Conservation (phyloP, 2,113 vertebrate genomes). For the Limnothrissa miodon region DNA sequence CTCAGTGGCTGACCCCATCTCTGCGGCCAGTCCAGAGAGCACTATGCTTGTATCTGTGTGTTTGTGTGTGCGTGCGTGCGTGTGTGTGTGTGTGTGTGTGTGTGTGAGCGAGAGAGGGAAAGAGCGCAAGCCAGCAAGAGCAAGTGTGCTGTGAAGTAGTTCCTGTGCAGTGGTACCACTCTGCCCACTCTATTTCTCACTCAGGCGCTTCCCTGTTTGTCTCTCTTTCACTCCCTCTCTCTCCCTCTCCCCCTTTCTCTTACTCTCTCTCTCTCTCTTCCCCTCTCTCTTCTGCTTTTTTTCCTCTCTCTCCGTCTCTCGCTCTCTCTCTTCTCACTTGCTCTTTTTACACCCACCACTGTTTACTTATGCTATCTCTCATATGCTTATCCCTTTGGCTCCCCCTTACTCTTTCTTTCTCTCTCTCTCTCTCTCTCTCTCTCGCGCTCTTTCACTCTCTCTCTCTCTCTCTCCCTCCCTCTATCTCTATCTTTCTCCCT, state of each 20-base stretch:
- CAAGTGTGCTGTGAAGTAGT: slow-evolving; percentile 8
- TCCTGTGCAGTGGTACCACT: slow-evolving; percentile 47
- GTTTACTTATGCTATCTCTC: neutral
- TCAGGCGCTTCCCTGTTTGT: neutral
- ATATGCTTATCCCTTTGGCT: neutral
- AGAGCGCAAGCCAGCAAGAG: neutral
- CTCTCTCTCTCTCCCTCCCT: neutral
- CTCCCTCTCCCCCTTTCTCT: neutral
- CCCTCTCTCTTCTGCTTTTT: too few relatives aligned
- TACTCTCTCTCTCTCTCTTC: neutral
- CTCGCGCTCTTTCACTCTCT: neutral
- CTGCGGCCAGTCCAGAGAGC: slow-evolving; percentile 42
- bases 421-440: neutral
- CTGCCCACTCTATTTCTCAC: slow-evolving; percentile 40
- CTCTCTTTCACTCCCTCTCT: neutral
- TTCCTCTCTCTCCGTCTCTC: neutral
- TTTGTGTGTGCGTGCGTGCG: neutral
- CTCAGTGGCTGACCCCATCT: slow-evolving; percentile 63
- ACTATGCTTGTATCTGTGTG: slow-evolving; percentile 19
- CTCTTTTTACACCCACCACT: neutral
- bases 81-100: slow-evolving; percentile 1
- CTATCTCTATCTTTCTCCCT: neutral
- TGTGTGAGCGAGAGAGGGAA: slow-evolving; percentile 1
- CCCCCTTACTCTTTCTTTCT: neutral
- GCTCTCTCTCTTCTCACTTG: neutral